These are phyloP conservation scores for Tridacna crocea DNA, from an alignment of 2,888 invertebrate species.

Conservation along the genomic window DNA sequence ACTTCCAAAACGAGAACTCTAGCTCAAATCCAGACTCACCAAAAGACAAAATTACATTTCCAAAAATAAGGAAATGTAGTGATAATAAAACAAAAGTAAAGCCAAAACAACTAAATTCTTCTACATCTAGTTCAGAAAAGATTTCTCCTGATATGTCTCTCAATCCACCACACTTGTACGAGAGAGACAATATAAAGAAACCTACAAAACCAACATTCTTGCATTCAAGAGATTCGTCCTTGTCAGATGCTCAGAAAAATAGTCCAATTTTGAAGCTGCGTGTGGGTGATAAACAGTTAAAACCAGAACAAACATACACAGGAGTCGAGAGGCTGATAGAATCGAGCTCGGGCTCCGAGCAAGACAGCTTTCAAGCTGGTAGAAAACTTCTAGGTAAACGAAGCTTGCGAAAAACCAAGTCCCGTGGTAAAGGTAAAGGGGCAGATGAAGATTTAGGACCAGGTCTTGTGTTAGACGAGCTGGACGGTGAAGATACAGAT, in stretches of 20 bases:
- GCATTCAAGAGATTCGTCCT: slow-evolving; percentile 62
- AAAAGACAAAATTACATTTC: slow-evolving; percentile 51
- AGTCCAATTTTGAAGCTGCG: slow-evolving; percentile 65
- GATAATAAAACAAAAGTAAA: slow-evolving; percentile 30
- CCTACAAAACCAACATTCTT: slow-evolving; percentile 76
- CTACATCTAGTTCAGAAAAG: slow-evolving; percentile 53
- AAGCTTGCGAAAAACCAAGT: slow-evolving; percentile 80
- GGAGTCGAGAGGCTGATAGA: slow-evolving; percentile 67
- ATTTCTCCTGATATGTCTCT: slow-evolving; percentile 39
- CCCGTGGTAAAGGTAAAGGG: slow-evolving; percentile 81
- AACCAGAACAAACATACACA: slow-evolving; percentile 40
- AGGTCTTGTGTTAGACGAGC: slow-evolving; percentile 70
- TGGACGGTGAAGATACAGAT: slow-evolving; percentile 64
- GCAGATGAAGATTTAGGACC: slow-evolving; percentile 73
- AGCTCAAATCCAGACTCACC: slow-evolving; percentile 69
- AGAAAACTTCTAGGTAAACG: slow-evolving; percentile 68
- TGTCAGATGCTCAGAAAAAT: slow-evolving; percentile 62
- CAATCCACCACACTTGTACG: slow-evolving; percentile 26
- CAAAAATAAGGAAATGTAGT: slow-evolving; percentile 34
- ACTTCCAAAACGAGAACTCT: slow-evolving; percentile 48
- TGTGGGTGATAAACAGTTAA: slow-evolving; percentile 23
- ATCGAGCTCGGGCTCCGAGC: slow-evolving; percentile 79
- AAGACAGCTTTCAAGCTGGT: slow-evolving; percentile 69
- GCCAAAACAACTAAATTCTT: slow-evolving; percentile 32
- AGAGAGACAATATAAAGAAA: slow-evolving; percentile 56